Base-by-base conservation (phyloP, 2,888 invertebrate genomes). In the Pseudococcus viburni region DNA sequence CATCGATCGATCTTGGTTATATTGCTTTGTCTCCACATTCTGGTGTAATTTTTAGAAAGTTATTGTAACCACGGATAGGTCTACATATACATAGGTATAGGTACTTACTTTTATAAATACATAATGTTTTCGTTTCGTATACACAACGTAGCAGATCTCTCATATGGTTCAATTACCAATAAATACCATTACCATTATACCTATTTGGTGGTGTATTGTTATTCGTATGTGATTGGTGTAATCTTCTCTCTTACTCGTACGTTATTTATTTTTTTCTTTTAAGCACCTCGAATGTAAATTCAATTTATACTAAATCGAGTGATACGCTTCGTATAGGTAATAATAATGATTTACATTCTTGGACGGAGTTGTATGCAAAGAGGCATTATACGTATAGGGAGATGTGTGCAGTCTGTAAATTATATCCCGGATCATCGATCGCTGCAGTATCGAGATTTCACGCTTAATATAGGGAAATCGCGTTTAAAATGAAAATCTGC, bases 11-110 rank as follows among this genome's bases (percentile, higher is more conserved):
- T 64, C 22, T 59, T 11, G 15, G 0, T n/a, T 42, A 42, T 42
- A 42, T 42, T 42, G 42, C 77, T 77, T 77, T 39, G 33, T 39
- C 17, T 77, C 77, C 22, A 22, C 22, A 83, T 83, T 83, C 46
- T 83, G 46, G 80, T 83, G 80, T 46, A 83, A 83, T 83, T 83
- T 83, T 83, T 73, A 83, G 80, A 83, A 83, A 83, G 80, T 83
- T 83, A 83, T 46, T 83, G 80, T 83, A 83, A 83, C 80, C 80
- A 33, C 64, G 64, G 19, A 59, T 64, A 19, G 64, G n/a, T 59
- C n/a, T n/a, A 59, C 4, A 22, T 64, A n/a, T n/a, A 64, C 9
- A 59, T 4, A n/a, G n/a, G n/a, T 59, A 15, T 59, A n/a, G 6
- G 17, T 80, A 39, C n/a, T 12, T 80, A 39, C n/a, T 12, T 51